A percentile compares a stretch with the other conserved stretches of the same genome.
These are phyloP conservation scores for Philereme vetulata DNA, from an alignment of 2,888 invertebrate genomes.

Conservation along the genomic window DNA sequence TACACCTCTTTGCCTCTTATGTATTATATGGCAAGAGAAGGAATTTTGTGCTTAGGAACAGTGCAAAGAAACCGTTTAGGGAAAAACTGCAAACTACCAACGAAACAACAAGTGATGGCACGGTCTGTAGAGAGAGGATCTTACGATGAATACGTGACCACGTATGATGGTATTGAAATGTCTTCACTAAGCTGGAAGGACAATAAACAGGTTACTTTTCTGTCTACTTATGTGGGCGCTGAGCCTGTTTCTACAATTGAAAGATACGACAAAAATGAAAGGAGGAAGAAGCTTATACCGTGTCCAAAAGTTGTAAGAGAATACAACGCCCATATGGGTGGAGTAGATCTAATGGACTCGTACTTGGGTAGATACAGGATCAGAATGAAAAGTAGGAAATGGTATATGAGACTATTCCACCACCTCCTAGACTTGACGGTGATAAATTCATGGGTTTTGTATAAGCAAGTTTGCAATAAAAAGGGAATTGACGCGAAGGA, in stretches of 20 bases:
- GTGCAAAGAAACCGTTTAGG: conserved; percentile 1
- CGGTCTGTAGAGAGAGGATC: background rate
- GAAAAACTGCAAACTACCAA: too few relatives aligned
- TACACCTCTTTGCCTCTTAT: conserved; percentile 1
- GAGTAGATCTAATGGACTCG: too few relatives aligned
- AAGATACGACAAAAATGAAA: conserved; percentile 26
- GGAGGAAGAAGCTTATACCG: conserved; percentile 9
- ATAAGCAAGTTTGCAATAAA: conserved; percentile 46
- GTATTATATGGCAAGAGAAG: conserved; percentile 6
- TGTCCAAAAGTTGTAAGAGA: conserved; percentile 22
- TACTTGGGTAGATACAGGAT: too few relatives aligned
- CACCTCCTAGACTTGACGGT: conserved; percentile 49
- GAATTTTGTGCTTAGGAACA: conserved; percentile 5
- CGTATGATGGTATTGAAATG: conserved; percentile 25
- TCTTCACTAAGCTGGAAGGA: conserved; percentile 27
- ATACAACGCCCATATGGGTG: background rate
- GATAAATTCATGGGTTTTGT: conserved; percentile 52
- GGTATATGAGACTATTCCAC: conserved; percentile 38
- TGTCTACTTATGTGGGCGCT: conserved; percentile 31
- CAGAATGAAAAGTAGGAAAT: too few relatives aligned
- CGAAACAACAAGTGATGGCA: too few relatives aligned
- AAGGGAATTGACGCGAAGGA: conserved; percentile 35
- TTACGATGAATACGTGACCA: conserved; percentile 22
- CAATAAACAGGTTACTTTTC: conserved; percentile 27
- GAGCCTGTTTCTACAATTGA: conserved; percentile 9